Evolutionary conservation across 2,888 invertebrate genomes (phyloP), one percentile per base, ranked within the genome.

Genomic region (Apamea crenata): DNA sequence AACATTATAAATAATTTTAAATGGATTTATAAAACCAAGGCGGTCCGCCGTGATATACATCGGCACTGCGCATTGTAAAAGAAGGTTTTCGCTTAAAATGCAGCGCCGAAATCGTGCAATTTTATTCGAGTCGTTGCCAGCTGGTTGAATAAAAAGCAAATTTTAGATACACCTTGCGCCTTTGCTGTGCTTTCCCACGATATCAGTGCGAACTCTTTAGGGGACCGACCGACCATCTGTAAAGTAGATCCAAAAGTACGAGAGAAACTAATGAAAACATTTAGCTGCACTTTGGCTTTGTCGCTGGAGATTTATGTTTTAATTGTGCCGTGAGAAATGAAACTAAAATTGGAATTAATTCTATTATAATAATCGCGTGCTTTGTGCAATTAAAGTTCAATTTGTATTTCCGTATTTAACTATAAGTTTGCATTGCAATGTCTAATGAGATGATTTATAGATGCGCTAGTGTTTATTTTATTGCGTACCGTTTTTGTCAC

Each of bases 131-230:
- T 73, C 77, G 72, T 74, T 80, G 84, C 82, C 90, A 86, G 88
- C 86, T 90, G 87, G 79, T 82, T 80, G 82, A 76, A 83, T 90
- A 89, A 94, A 94, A 93, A 92, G 93, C 92, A 93, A 95, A 94
- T 93, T 94, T 93, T 93, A 91, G 86, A 79, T 91, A 92, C 94
- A 94, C 94, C 94, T 95, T 93, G 92, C 92, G 83, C 84, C 83
- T 85, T 78, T 86, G 81, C 88, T 88, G 44, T 85, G 86, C 82
- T 84, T 95, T 95, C 95, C 93, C 94, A 95, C 95, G 94, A 85
- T 91, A 90, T 90, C 86, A 76, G 79, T 66, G 74, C 77, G 29
- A 69, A 84, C 84, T 88, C 74, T 85, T 89, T 87, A 84, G 81
- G 81, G 81, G 73, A 71, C 67, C 50, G 32, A 61, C 68, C 82